Base-by-base conservation (phyloP, 2,797 vertebrate genomes). In the Urophycis tenuis region DNA sequence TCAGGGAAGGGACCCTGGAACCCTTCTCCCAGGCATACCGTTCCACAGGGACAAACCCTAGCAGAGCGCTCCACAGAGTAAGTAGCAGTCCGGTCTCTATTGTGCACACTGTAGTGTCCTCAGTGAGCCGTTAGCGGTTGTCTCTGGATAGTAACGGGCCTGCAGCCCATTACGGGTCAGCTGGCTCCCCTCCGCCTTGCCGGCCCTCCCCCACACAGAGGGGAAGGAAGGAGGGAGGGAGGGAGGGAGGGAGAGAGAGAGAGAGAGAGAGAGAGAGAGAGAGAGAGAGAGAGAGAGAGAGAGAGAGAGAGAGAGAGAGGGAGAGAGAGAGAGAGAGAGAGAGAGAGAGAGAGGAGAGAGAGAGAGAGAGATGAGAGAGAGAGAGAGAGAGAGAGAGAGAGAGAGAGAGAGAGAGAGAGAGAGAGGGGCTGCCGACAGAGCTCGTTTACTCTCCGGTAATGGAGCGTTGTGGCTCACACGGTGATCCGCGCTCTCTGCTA, bases 81-180 rank as follows among this genome's bases (percentile, higher is more conserved):
- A 45, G 41, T n/a, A 10, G 22, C 22, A 88, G 90, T 89, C 88
- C 85, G 85, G 77, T 87, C 86, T 82, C 78, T 82, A 84, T 84
- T 85, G 86, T 78, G 87, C 82, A 84, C 87, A 82, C 85, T 81
- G 81, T 17, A 87, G 84, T 86, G 83, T 88, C 86, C 85, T 88
- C 83, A 82, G 86, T 82, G 84, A 85, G 88, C 92, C 87, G 91
- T 91, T 89, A 91, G 87, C 83, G 86, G 86, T 88, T 89, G 85
- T 88, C 82, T 85, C 80, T 83, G 78, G 85, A 82, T 84, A 86
- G 81, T 87, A 89, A 88, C 87, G 87, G 85, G 85, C 89, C 88
- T 35, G 77, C 75, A 77, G 91, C 86, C 84, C 89, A 90, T 92
- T 92, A 90, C 85, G 87, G 75, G 49, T 25, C 84, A 83, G 80